Base-by-base conservation (phyloP, 2,888 invertebrate genomes). In the Noctua pronuba region DNA sequence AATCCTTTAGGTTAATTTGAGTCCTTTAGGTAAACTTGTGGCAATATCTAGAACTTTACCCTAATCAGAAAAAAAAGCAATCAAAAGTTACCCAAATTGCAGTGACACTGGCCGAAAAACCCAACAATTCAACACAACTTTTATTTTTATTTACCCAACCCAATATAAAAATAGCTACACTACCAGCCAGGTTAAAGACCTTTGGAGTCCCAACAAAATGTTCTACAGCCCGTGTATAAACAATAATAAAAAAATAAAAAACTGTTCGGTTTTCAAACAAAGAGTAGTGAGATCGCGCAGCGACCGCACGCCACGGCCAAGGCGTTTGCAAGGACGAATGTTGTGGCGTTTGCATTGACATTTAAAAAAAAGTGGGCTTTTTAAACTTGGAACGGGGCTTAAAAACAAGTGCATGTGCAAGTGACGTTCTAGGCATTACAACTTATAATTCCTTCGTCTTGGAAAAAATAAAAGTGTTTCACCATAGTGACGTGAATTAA, bases 281-380 rank as follows among this genome's bases (percentile, higher is more conserved):
- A 95, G 96, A 94, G 91, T 93, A 91, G 94, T 91, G 91, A 92
- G 92, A 91, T 85, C 87, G 91, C 94, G 93, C 90, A 91, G 93
- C 92, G 91, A 90, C 90, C 93, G 93, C 92, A 93, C 94, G 94
- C 91, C 93, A 94, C 92, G 92, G 95, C 93, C 95, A 95, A 95
- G 94, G 94, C 94, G 82, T 92, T 75, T 89, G 93, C 95, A 95
- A 95, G 96, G 95, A 95, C 95, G 91, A 83, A 77, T 78, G 70
- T 76, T 84, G 85, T 83, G 83, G 80, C 84, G 83, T 79, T 82
- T 83, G 84, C 82, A 85, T 83, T 88, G 85, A 84, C 83, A 85
- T 88, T 90, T 68, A 52, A 78, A 73, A 77, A 81, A 85, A 79
- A 83, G 75, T 28, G 18, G 75, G 79, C 13, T 58, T 82, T 80